A percentile compares a stretch with the other conserved stretches of the same genome.
Conservation (phyloP, 64 coral and sea anemone species). For the Catalaphyllia jardinei region DNA sequence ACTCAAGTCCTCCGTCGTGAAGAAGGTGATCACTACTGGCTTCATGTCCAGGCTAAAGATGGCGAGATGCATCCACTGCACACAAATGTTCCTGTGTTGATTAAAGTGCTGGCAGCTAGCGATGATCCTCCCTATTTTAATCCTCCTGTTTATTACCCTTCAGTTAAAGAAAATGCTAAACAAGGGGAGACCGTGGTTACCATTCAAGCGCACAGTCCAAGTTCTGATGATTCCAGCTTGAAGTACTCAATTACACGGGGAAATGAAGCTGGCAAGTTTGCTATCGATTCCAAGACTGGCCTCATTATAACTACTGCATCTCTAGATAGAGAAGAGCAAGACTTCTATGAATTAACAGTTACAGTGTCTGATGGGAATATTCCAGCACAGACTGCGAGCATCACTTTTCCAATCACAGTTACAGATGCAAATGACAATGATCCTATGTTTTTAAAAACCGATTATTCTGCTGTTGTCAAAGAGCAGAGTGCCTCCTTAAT, state of each 20-base stretch:
- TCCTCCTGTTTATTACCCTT: conserved; percentile 79
- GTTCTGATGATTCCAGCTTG: conserved; percentile 72
- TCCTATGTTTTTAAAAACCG: conserved; percentile 41
- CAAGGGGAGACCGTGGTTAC: conserved; percentile 61
- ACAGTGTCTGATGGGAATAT: conserved; percentile 50
- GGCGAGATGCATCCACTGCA: conserved; percentile 73
- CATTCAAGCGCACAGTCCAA: conserved; percentile 72
- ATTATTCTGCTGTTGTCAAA: conserved; percentile 25
- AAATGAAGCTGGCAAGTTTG: conserved; percentile 65
- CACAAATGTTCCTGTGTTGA: conserved; percentile 83
- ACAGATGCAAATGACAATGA: conserved; percentile 83
- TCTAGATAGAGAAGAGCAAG: conserved; percentile 57
- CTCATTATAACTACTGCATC: conserved; percentile 58
- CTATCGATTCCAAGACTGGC: conserved; percentile 68
- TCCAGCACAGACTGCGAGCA: conserved; percentile 44
- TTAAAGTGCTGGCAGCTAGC: conserved; percentile 53
- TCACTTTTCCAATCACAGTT: conserved; percentile 70
- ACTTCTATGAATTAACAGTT: conserved; percentile 59
- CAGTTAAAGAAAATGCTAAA: conserved; percentile 51
- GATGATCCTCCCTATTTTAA: conserved; percentile 84
- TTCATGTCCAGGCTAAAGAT: conserved; percentile 88
- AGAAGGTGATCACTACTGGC: conserved; percentile 81
- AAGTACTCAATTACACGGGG: conserved; percentile 67
- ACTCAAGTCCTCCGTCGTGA: conserved; percentile 64
- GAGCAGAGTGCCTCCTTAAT: conserved; percentile 18